A percentile compares a stretch with the other conserved stretches of the same genome.
Conservation (phyloP, 2,113 vertebrate species). For the Triplophysa rosa region DNA sequence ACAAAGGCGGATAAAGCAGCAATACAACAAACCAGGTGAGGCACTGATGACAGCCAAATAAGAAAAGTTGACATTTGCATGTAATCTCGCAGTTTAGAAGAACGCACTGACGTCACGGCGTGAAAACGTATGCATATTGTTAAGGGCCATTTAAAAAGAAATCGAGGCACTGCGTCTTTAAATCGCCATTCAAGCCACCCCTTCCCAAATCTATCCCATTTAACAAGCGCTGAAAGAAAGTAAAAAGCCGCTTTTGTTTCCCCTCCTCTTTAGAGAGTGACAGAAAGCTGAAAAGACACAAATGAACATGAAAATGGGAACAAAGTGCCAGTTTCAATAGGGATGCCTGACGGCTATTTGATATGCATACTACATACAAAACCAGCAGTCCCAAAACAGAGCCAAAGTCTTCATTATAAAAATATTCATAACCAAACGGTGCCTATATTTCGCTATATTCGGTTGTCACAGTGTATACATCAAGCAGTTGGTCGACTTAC, state of each 20-base stretch:
- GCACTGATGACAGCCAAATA: neutral
- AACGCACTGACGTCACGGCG: slow-evolving; percentile 4
- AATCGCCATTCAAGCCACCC: slow-evolving; percentile 83
- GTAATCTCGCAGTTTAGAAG: neutral
- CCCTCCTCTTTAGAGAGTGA: slow-evolving; percentile 77
- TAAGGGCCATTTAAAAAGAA: slow-evolving; percentile 71
- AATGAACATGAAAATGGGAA: slow-evolving; percentile 86
- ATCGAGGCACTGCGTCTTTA: slow-evolving; percentile 81
- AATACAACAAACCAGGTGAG: neutral
- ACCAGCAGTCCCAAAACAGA: slow-evolving; percentile 15
- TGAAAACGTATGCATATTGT: slow-evolving; percentile 57
- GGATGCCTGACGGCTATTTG: slow-evolving; percentile 76
- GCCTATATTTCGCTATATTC: neutral
- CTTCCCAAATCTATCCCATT: slow-evolving; percentile 88
- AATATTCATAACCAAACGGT: neutral
- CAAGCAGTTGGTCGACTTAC: slow-evolving; percentile 24
- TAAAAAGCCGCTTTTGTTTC: slow-evolving; percentile 90
- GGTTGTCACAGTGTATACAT: slow-evolving; percentile 32
- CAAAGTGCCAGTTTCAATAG: slow-evolving; percentile 83
- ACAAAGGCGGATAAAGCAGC: slow-evolving; percentile 57
- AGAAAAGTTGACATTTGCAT: neutral
- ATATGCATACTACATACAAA: slow-evolving; percentile 74
- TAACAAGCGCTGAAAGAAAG: slow-evolving; percentile 89
- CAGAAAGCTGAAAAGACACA: slow-evolving; percentile 81
- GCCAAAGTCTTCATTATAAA: neutral